Base-by-base conservation (phyloP, 2,797 vertebrate species). In the Karalla daura region DNA sequence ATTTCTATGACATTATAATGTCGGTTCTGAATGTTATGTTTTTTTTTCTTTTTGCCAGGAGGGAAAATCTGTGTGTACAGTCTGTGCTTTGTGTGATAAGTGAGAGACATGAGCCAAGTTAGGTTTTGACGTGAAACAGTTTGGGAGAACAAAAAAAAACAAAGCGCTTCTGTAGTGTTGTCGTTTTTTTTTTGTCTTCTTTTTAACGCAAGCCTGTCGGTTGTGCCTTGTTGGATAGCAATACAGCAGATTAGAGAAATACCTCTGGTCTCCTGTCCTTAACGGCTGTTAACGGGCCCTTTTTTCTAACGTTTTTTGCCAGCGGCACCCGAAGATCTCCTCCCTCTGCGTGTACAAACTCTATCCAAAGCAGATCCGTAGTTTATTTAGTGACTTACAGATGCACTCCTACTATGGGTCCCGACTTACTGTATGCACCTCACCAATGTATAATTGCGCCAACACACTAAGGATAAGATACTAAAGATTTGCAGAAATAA, bases 401-500 rank as follows among this genome's bases (percentile, higher is more conserved):
- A 85, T 69, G 61, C 81, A 86, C 80, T 86, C 79, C 71, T 86
- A 52, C 59, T 83, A 50, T 78, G 71, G 52, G 55, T 72, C 72
- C 67, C 81, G 80, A 84, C 61, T 88, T 74, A 87, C 76, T 88
- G 84, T 91, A 85, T 63, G 71, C 82, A 80, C 81, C 70, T 46
- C 69, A 83, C 62, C 71, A 61, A 87, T 89, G 81, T 91, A 89
- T 74, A 70, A 87, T 82, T 75, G 83, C 67, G 74, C 72, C 77
- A 79, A 79, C 85, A 87, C 84, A 88, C 88, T 86, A 89, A 87
- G 70, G 51, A 74, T 64, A 47, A 75, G 30, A 88, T 88, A 75
- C 72, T 80, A 83, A 85, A 83, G 58, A 84, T 81, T 76, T 84
- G 53, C n/a, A 74, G 74, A 64, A 89, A 88, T 84, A 89, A 71